Conservation (phyloP, 2,888 invertebrate species). For the Coelopa pilipes region DNA sequence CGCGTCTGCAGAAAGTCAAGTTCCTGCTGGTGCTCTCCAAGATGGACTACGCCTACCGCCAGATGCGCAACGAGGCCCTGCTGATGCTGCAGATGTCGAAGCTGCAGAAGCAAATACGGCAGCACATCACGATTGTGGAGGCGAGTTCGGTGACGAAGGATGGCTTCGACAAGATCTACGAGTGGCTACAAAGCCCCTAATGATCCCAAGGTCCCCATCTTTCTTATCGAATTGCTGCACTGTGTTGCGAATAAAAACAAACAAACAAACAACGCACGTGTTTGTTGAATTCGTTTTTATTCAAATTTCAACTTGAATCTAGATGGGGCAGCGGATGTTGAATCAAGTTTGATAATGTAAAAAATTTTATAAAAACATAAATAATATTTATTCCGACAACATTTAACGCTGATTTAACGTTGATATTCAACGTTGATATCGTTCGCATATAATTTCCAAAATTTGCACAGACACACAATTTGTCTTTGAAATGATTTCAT, state of each 20-base stretch:
- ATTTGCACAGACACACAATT: no score
- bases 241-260: not conserved
- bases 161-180: slow-evolving; percentile 75
- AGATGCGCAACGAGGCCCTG: slow-evolving; percentile 87
- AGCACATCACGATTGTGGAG: slow-evolving; percentile 77
- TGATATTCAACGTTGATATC: no score
- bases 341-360: not conserved
- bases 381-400: no score
- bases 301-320: no score
- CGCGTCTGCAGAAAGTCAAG: slow-evolving; percentile 74
- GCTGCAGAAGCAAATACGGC: slow-evolving; percentile 75
- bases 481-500: no score
- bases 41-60: slow-evolving; percentile 87
- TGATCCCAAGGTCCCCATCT: not conserved
- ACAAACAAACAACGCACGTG: no score
- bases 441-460: no score
- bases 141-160: slow-evolving; percentile 79
- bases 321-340: not conserved
- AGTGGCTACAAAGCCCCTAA: slow-evolving; percentile 69
- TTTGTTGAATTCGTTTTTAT: no score
- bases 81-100: slow-evolving; percentile 82
- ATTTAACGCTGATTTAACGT: no score
- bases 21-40: slow-evolving; percentile 81
- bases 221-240: not conserved
- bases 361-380: no score